Conservation (phyloP, 2,888 invertebrate species). For the Polydesmus complanatus region DNA sequence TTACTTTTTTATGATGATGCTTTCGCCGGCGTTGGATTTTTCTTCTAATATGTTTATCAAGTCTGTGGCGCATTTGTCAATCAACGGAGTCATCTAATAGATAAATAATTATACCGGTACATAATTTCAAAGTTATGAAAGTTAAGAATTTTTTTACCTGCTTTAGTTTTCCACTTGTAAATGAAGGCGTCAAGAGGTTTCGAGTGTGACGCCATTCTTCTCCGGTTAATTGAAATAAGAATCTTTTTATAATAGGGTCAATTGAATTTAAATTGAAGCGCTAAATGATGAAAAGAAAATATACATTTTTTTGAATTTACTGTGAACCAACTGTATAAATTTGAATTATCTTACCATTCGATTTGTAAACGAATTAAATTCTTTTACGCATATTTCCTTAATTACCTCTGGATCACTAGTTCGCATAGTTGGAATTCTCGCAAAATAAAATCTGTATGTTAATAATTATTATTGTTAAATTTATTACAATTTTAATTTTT, state of each 20-base stretch:
- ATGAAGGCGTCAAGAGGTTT: neutral
- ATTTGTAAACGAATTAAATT: neutral
- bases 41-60: neutral
- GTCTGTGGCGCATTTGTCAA: neutral
- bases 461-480: neutral
- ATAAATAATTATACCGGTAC: neutral
- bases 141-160: neutral
- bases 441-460: neutral
- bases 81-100: neutral
- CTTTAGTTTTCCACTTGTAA: constrained; percentile 3
- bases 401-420: neutral
- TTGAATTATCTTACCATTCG: neutral
- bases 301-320: neutral
- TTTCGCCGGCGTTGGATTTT: neutral
- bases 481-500: neutral
- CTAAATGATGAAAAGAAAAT: neutral
- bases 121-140: neutral
- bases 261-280: neutral
- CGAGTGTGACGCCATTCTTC: neutral
- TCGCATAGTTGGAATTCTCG: neutral
- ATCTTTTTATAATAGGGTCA: too few species aligned
- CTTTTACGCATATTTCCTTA: neutral
- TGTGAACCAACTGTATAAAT: neutral
- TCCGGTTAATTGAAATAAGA: too few species aligned
- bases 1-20: constrained; percentile 1